Base-by-base conservation (phyloP, 2,113 vertebrate genomes). In the Tautogolabrus adspersus region DNA sequence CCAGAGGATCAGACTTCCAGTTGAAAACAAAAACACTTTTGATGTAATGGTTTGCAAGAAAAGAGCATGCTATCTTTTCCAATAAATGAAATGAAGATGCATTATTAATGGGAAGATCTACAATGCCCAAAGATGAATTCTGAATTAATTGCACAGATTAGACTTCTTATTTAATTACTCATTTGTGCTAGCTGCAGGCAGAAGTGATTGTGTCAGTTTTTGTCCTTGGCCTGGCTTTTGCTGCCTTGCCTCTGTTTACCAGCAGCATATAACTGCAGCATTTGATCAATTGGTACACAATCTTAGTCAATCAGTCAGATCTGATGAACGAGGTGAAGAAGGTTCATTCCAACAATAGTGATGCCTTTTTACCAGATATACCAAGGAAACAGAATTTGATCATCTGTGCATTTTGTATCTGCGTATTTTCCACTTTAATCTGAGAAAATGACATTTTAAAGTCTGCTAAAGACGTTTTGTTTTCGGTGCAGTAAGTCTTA, bases 71-170 rank as follows among this genome's bases (percentile, higher is more conserved):
- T 57, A 60, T 77, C 81, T 30, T 52, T 83, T 58, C 21, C 47
- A 52, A 74, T 22, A 56, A 82, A 86, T 66, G 22, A 62, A 38
- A 64, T 38, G 42, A 68, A 57, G 22, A 49, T 37, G 60, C 10
- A 40, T 42, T 30, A 46, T 44, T 66, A 75, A 44, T 40, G 18
- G 10, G 75, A 76, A 56, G 34, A 78, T 72, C 49, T 57, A 23
- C 19, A 51, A 0, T 46, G 61, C 42, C 72, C 23, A 54, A 64
- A 83, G 67, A 80, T 60, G 38, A 72, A 65, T 79, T 73, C 54
- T 40, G 30, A 83, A 65, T 78, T 80, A 75, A 79, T 81, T 54
- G 18, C 66, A 49, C 30, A 37, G 72, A 77, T 75, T 75, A 69
- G 38, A 76, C 52, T 65, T 82, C 7, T 67, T 72, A 77, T 84